These are phyloP conservation scores for Phania funesta DNA, from an alignment of 2,888 invertebrate genomes.

Conservation along the genomic window DNA sequence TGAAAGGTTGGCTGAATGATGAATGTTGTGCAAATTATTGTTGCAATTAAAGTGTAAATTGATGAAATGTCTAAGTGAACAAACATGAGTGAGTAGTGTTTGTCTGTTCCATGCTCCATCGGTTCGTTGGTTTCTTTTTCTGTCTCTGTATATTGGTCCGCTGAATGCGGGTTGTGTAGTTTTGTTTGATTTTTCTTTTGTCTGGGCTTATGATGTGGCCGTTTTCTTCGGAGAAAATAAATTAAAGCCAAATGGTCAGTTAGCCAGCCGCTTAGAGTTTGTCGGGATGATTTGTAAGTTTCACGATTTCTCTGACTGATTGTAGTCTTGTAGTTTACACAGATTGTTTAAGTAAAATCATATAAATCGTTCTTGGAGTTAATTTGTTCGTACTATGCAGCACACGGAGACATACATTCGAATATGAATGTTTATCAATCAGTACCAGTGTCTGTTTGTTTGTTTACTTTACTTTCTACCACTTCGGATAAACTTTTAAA, in stretches of 20 bases:
- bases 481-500: conserved; percentile 13
- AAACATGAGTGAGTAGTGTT: conserved; percentile 23
- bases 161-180: conserved; percentile 13
- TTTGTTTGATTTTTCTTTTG: conserved; percentile 8
- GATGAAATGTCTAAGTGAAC: conserved; percentile 55
- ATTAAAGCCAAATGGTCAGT: conserved; percentile 43
- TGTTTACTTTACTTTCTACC: conserved; percentile 47
- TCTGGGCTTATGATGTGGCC: background rate
- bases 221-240: conserved; percentile 46
- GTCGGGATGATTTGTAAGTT: conserved; percentile 2
- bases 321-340: background rate
- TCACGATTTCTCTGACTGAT: background rate
- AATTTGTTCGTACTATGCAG: conserved; percentile 6
- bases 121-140: conserved; percentile 13
- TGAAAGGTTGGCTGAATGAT: conserved; percentile 19
- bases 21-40: conserved; percentile 47
- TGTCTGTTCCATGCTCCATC: conserved; percentile 9
- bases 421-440: conserved; percentile 1
- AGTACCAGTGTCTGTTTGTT: background rate
- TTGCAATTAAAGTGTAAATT: conserved; percentile 63
- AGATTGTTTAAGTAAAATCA: conserved; percentile 34
- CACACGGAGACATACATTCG: background rate
- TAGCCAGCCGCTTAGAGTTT: conserved; percentile 5
- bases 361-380: conserved; percentile 31
- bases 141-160: background rate